Conservation (phyloP, 1,140 invertebrate species). For the Sycobia sp. region DNA sequence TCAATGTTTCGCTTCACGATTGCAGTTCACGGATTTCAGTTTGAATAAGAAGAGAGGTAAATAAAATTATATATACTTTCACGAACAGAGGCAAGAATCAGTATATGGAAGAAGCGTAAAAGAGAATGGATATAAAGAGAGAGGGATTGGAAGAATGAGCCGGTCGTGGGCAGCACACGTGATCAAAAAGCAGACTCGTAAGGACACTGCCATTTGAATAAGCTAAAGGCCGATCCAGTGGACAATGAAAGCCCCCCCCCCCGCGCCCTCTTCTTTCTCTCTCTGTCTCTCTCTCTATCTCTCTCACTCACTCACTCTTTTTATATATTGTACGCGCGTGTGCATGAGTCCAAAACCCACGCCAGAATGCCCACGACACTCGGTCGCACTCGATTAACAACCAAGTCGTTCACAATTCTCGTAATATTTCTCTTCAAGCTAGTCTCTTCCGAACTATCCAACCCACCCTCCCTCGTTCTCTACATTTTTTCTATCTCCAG, state of each 20-base stretch:
- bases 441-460: constrained; percentile 18
- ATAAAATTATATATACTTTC: too few species aligned
- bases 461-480: constrained; percentile 13
- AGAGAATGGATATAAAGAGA: constrained; percentile 1
- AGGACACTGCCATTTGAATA: constrained; percentile 23
- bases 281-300: constrained; percentile 44
- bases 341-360: constrained; percentile 54
- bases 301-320: too few species aligned
- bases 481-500: not conserved
- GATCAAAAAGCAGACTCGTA: constrained; percentile 21
- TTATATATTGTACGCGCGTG: too few species aligned
- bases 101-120: constrained; percentile 3
- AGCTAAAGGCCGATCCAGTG: constrained; percentile 48
- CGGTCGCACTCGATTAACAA: constrained; percentile 36
- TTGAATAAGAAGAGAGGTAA: constrained; percentile 5
- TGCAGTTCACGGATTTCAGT: constrained; percentile 4
- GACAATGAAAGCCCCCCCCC: too few species aligned
- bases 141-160: constrained; percentile 6
- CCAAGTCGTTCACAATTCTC: constrained; percentile 38
- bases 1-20: not conserved
- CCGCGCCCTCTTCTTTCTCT: constrained; percentile 24
- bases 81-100: not conserved
- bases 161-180: constrained; percentile 15
- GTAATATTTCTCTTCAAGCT: constrained; percentile 38
- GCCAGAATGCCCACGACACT: constrained; percentile 46